Evolutionary conservation across 2,797 vertebrate genomes (phyloP), one percentile per base, ranked within the genome.

Genomic region (Etheostoma nigrum): DNA sequence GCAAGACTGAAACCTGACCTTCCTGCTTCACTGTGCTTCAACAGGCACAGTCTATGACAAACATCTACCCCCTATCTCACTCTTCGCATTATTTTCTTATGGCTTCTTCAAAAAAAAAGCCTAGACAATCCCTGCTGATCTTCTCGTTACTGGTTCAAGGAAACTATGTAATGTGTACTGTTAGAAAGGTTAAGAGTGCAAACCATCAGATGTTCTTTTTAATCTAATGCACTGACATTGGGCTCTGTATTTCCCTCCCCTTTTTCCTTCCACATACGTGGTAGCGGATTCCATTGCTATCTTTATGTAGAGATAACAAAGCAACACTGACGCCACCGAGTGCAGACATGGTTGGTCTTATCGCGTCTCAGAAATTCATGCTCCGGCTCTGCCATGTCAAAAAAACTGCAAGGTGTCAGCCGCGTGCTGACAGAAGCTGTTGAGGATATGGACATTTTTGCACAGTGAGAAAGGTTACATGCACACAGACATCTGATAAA

Each of bases 271-370:
- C 70, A 77, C 82, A 78, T 67, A 27, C 66, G 68, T 58, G 54
- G 10, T 58, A 82, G 84, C 67, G 68, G 82, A 92, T 94, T 93
- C 91, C 89, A 70, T 23, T 27, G 79, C 77, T 92, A 91, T 94
- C 90, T 83, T 77, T 67, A 62, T 47, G 57, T 6, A 23, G 66
- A 61, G 90, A 94, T 92, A 93, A 87, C 76, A 81, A 68, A 72
- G 84, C 81, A 84, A 79, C 70, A 59, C 54, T 55, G 68, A 78
- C 87, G 79, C 72, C 84, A 64, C 42, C 4, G 67, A 84, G 85
- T 81, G 69, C 88, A 85, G 79, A 81, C 82, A 62, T 61, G 47
- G 78, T 70, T 12, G 18, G n/a, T 30, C 86, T 92, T 91, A 93
- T 94, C 91, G 48, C 81, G 78, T 78, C 81, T 67, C 61, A 74